Evolutionary conservation across 2,113 vertebrate species (phyloP).

Genomic region (Neolamprologus falcicula): DNA sequence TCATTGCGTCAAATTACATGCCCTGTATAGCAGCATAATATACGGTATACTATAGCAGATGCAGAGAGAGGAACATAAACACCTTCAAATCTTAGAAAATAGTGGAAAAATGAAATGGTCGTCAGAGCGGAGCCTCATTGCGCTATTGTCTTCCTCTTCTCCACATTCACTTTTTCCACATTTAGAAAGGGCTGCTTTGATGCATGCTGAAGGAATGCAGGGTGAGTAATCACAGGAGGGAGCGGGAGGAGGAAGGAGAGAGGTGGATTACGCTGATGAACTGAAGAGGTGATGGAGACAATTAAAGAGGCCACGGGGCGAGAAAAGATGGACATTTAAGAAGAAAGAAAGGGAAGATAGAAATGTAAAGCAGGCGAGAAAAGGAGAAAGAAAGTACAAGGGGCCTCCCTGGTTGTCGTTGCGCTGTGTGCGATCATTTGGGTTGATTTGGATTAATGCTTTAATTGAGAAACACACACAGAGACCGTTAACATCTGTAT

Average conservation of each 20-base stretch:
- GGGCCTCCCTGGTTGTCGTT: constrained; percentile 51
- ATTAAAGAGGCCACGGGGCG: constrained; percentile 64
- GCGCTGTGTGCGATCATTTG: constrained; percentile 61
- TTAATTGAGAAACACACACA: constrained; percentile 75
- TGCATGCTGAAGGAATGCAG: constrained; percentile 64
- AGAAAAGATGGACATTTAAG: constrained; percentile 54
- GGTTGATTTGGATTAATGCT: constrained; percentile 78
- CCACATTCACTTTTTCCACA: constrained; percentile 74
- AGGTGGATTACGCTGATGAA: constrained; percentile 56
- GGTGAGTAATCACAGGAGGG: constrained; percentile 55
- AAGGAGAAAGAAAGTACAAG: constrained; percentile 18
- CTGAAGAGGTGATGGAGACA: constrained; percentile 63
- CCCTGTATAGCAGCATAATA: not conserved
- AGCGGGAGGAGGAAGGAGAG: not conserved
- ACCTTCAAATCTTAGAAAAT: constrained; percentile 30
- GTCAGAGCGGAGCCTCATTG: constrained; percentile 45
- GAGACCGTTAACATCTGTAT: constrained; percentile 72
- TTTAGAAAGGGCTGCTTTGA: constrained; percentile 70
- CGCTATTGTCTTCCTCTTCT: constrained; percentile 48
- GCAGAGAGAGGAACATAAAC: constrained; percentile 2
- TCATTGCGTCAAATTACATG: constrained; percentile 28
- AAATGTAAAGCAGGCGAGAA: not conserved
- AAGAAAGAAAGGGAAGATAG: constrained; percentile 32
- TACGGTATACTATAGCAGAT: not conserved
- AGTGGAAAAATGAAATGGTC: constrained; percentile 44